phyloP scores from a whole-genome alignment of 2,113 vertebrate species.

The Aphelocoma coerulescens region DNA sequence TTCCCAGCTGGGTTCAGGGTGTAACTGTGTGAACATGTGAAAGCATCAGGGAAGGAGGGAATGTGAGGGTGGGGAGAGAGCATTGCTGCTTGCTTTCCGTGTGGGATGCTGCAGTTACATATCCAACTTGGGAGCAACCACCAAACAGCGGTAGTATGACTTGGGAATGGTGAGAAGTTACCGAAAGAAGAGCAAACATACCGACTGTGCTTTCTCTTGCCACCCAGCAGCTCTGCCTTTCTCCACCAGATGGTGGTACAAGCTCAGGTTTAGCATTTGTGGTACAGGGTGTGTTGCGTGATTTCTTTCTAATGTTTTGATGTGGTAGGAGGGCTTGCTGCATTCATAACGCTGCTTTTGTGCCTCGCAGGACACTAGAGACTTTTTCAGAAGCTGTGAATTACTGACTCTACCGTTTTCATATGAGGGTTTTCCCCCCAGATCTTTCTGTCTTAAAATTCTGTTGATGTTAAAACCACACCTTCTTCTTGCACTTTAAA shows the following conservation, averaged over 20 bases:
- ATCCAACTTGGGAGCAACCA: not conserved
- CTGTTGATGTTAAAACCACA: not conserved
- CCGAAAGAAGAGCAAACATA: not conserved
- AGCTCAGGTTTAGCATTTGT: not conserved
- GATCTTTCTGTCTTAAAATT: not conserved
- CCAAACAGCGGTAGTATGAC: not conserved
- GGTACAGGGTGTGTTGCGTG: not conserved
- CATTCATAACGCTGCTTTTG: not conserved
- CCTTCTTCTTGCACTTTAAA: not conserved
- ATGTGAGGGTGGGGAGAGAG: not conserved
- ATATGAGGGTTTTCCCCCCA: fast-evolving
- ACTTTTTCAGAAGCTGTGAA: not conserved
- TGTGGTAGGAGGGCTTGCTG: not conserved
- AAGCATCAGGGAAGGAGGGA: not conserved
- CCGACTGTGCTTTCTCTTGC: not conserved
- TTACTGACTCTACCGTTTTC: not conserved
- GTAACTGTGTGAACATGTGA: fast-evolving
- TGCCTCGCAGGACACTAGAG: not conserved
- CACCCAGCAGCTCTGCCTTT: not conserved
- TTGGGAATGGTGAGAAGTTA: not conserved
- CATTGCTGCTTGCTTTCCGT: not conserved
- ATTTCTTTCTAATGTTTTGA: not conserved
- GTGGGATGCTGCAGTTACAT: fast-evolving
- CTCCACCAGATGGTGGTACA: slow-evolving; percentile 39
- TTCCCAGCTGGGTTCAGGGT: not conserved